Evolutionary conservation across 2,797 vertebrate species (phyloP), one percentile per base, ranked within the genome.

Genomic region (Sebastes cheni): DNA sequence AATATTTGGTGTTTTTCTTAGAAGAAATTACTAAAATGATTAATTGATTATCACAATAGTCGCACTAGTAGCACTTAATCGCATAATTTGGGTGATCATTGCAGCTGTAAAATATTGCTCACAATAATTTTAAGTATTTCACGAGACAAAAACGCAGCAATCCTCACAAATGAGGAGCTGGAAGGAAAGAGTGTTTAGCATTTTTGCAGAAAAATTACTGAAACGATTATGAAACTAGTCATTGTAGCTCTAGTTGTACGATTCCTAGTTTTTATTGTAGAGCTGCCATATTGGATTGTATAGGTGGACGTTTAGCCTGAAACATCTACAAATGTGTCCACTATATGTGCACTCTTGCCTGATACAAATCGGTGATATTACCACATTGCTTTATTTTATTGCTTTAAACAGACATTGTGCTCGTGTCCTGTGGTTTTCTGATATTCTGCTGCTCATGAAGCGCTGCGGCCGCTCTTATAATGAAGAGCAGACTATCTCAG

Each of bases 401-500:
- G 62, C 46, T 56, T 64, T 27, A 8, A 69, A 22, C 36, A n/a
- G 55, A 75, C 75, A 32, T 68, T 23, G 30, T 14, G 34, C 58
- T 22, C 20, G 1, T 54, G 5, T 67, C 50, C 14, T 77, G 55
- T 30, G 2, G 68, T 23, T 46, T 16, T 70, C 23, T 78, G 65
- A 36, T 39, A 39, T 56, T 75, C 30, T 1, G 58, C 20, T 42
- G 42, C 50, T 81, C 27, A 16, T 61, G 61, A 54, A 71, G 52
- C 62, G 29, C 58, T 39, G 59, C 74, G 72, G 58, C 64, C 16
- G 4, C 67, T 80, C 32, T 80, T 20, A 32, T 79, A 75, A 84
- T 71, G 70, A 87, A 77, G 56, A 27, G 12, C 61, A 75, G 73
- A 79, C 32, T 30, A 71, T 65, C 60, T 82, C 67, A 4, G 62